phyloP scores from a whole-genome alignment of 2,113 vertebrate species.

The Sturnus vulgaris region DNA sequence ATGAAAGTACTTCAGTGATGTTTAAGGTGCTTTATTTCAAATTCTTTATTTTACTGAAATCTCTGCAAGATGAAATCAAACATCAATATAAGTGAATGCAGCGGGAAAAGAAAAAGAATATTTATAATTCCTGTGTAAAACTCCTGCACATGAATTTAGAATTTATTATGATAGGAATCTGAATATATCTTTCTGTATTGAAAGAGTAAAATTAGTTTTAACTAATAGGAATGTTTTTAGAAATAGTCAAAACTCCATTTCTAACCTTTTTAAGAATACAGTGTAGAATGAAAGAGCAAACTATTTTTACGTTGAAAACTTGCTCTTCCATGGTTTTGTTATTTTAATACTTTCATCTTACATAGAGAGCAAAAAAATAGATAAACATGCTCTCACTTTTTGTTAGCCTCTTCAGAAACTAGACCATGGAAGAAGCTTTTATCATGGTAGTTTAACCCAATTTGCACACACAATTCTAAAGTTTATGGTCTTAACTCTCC shows the following conservation, averaged over 20 bases:
- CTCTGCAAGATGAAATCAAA: neutral
- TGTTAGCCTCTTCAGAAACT: neutral
- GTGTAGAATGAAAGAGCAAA: neutral
- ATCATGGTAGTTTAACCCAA: neutral
- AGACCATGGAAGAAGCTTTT: neutral
- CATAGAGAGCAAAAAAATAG: neutral
- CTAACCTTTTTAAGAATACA: neutral
- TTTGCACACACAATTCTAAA: neutral
- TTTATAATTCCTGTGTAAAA: neutral
- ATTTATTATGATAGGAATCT: neutral
- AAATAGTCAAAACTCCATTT: neutral
- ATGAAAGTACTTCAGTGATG: neutral
- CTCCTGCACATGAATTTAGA: neutral
- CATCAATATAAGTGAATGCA: neutral
- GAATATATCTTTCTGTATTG: neutral
- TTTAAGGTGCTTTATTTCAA: neutral
- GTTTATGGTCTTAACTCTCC: neutral
- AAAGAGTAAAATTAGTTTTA: neutral
- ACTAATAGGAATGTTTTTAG: neutral
- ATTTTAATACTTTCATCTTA: neutral
- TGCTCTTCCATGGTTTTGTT: neutral
- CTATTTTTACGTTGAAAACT: neutral
- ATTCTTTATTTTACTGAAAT: neutral
- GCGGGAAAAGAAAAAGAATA: neutral
- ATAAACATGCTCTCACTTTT: neutral